Percentiles rank a stretch among this genome's conserved stretches.
Evolutionary conservation across 2,888 invertebrate genomes (phyloP).

Genomic region (Chrysolina americana): DNA sequence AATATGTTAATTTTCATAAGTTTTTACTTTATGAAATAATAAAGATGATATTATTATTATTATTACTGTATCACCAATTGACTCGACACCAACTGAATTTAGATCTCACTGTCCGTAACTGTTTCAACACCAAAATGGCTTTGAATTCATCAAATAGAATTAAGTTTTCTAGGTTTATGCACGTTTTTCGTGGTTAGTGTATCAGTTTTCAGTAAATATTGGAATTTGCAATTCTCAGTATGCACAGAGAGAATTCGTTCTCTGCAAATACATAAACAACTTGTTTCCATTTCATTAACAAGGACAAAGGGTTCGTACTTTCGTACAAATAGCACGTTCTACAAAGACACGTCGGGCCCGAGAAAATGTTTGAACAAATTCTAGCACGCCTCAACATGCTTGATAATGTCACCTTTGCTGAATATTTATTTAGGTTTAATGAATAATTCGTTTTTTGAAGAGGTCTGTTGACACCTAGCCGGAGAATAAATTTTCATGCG

Average conservation of each 20-base stretch:
- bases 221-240: not conserved
- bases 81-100: too few relatives aligned
- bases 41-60: too few relatives aligned
- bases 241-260: not conserved
- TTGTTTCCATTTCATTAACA: constrained; percentile 27
- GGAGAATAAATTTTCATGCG: too few relatives aligned
- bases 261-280: constrained; percentile 17
- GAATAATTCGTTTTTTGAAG: too few relatives aligned
- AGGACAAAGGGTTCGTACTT: constrained; percentile 14
- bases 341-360: not conserved
- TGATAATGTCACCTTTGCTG: too few relatives aligned
- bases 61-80: not conserved
- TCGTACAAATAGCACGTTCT: constrained; percentile 20
- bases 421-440: too few relatives aligned
- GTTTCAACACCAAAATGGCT: not conserved
- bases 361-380: not conserved
- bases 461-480: too few relatives aligned
- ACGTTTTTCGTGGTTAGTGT: too few relatives aligned
- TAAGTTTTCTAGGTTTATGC: not conserved
- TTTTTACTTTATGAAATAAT: too few relatives aligned
- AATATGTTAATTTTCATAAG: too few relatives aligned
- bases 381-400: not conserved
- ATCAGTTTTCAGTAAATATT: too few relatives aligned
- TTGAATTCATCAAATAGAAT: not conserved
- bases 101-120: not conserved